Base-by-base conservation (phyloP, 1,140 invertebrate genomes). In the Nasonia longicornis region DNA sequence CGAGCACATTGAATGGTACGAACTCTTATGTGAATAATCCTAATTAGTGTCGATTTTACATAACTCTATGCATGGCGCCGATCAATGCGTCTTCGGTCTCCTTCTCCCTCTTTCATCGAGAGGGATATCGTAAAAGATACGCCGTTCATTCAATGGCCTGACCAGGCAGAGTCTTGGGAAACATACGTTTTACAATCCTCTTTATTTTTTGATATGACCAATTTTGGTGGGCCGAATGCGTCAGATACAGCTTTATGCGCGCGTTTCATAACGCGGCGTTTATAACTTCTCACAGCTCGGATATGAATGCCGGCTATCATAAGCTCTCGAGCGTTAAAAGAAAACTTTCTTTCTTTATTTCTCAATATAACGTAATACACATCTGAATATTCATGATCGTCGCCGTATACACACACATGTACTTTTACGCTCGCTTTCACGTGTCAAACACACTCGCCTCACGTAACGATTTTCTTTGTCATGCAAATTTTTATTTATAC, bases 21-120 rank as follows among this genome's bases (percentile, higher is more conserved):
- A 16, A 69, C 67, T 69, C 6, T 69, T 29, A 69, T 70, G 29
- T 14, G 67, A 73, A 73, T 64, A n/a, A 31, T 35, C 42, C n/a
- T 75, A 35, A 77, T 77, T 38, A 77, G 35, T 22, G 16, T 66
- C 63, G 35, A 45, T 77, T 77, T 66, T 77, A 67, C 35, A 35
- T 48, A 66, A 77, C 63, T 31, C n/a, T 20, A 11, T 63, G 38
- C 64, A 14, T 63, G 29, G 72, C 63, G 58, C 35, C 72, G 14
- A 58, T n/a, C 45, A 74, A 31, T 35, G 26, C 29, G 16, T 14
- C 14, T 69, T 31, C 29, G 35, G 70, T 8, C 42, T 45, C 14
- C 10, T 10, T n/a, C 52, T 58, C 52, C n/a, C 6, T n/a, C 52
- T 52, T 22, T 42, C 42, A 45, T 73, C 22, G 10, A 48, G 42